phyloP scores from a whole-genome alignment of 2,888 invertebrate genomes.

The Cosmia trapezina region DNA sequence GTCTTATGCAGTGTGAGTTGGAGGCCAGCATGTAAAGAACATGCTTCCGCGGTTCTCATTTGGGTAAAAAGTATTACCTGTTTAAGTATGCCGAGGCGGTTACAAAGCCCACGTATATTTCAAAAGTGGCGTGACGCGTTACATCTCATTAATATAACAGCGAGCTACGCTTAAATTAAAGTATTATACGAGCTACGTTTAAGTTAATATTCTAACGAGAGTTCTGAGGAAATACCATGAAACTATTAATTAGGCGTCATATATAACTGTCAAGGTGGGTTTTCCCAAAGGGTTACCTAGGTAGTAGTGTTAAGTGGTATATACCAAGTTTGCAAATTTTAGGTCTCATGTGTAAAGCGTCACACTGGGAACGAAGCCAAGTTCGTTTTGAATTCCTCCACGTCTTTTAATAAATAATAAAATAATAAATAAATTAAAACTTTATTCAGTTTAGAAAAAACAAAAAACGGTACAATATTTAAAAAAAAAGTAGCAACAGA shows the following conservation, averaged over 20 bases:
- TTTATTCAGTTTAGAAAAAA: no score
- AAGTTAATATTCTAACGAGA: conserved; percentile 46
- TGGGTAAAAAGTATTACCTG: conserved; percentile 60
- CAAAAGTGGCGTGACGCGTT: conserved; percentile 58
- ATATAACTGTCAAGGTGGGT: conserved; percentile 4
- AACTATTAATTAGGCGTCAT: conserved; percentile 41
- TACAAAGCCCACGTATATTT: conserved; percentile 60
- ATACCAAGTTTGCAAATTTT: conserved; percentile 23
- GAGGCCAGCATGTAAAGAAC: no score
- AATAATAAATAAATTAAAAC: no score
- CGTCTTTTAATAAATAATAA: no score
- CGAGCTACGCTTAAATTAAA: conserved; percentile 56
- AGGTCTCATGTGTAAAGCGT: conserved; percentile 9
- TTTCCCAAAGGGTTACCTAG: background rate
- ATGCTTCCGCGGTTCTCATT: conserved; percentile 59
- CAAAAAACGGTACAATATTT: no score
- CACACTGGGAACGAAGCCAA: no score
- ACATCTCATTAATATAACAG: conserved; percentile 61
- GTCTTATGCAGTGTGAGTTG: no score
- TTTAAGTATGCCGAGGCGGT: conserved; percentile 61
- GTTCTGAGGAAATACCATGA: conserved; percentile 16
- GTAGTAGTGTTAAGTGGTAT: conserved; percentile 9
- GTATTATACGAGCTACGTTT: conserved; percentile 41
- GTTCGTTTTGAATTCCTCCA: no score
- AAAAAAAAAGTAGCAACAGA: no score